These are phyloP conservation scores for Nysson spinosus DNA, from an alignment of 2,888 invertebrate species.

Conservation along the genomic window DNA sequence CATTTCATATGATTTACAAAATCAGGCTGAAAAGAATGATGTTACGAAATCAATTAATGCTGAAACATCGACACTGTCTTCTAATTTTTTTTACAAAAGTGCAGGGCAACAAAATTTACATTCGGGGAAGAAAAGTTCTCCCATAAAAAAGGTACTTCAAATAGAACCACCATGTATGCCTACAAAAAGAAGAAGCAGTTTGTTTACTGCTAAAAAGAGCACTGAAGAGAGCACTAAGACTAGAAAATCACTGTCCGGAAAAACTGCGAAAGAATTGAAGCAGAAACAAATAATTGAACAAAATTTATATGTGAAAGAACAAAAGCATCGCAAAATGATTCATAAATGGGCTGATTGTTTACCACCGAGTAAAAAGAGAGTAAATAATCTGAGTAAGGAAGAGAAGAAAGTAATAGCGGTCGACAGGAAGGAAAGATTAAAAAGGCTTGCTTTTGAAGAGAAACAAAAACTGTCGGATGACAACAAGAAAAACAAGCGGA, in stretches of 20 bases:
- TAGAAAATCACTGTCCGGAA: background rate
- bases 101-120: background rate
- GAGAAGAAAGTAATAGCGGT: conserved; percentile 66
- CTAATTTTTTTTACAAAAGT: too few species aligned
- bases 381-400: conserved; percentile 39
- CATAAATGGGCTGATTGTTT: conserved; percentile 51
- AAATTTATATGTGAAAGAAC: conserved; percentile 38
- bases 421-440: conserved; percentile 79
- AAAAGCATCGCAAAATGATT: conserved; percentile 35
- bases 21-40: too few species aligned
- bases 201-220: background rate
- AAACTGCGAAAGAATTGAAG: conserved; percentile 23
- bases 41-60: too few species aligned
- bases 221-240: too few species aligned
- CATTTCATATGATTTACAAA: too few species aligned
- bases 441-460: conserved; percentile 77
- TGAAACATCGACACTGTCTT: too few species aligned
- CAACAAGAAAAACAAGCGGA: conserved; percentile 39
- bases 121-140: background rate
- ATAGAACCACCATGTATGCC: conserved; percentile 46
- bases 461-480: conserved; percentile 69
- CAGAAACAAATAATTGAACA: conserved; percentile 37
- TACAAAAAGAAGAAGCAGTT: conserved; percentile 10
- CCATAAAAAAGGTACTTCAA: conserved; percentile 25
- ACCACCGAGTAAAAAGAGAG: conserved; percentile 24